Base-by-base conservation (phyloP, 2,113 vertebrate genomes). In the Petrocephalus zakoni region DNA sequence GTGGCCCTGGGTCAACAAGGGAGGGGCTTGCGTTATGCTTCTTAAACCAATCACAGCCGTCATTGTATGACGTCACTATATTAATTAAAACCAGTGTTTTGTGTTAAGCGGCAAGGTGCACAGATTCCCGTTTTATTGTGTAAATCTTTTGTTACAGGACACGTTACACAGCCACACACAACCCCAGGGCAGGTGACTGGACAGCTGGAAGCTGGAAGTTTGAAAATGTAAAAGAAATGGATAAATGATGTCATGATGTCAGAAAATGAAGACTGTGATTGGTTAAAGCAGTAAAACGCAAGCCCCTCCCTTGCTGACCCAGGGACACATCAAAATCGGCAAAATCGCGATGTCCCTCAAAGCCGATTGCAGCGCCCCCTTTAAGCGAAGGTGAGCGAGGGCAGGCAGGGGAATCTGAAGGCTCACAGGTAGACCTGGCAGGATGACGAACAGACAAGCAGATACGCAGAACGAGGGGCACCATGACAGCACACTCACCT, bases 401-500 rank as follows among this genome's bases (percentile, higher is more conserved):
- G 25, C 25, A 29, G 10, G 61, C n/a, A n/a, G n/a, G 2, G 11
- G 11, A n/a, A 68, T 29, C 10, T 68, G 61, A 68, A 13, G 61
- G 61, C 61, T 13, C 0, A 68, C 10, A 19, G n/a, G 61, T 13
- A 29, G 25, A 13, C n/a, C n/a, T 3, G 4, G n/a, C 61, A 68
- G 61, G 25, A 68, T 2, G 25, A 13, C 1, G 61, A 25, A 4
- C n/a, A 29, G 61, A 68, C 10, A 29, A 1, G 1, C 61, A 29
- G 61, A 64, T 29, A 13, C 11, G 25, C 9, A 29, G 61, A 5
- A 64, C 0, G 25, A 29, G 61, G 61, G 61, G 10, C 25, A 29
- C 61, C 34, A 90, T 34, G 87, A 90, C 89, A 88, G 89, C 91
- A 90, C 56, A 82, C 89, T 88, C 61, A 75, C 89, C 90, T 92